These are phyloP conservation scores for Cetoscarus ocellatus DNA, from an alignment of 2,797 vertebrate species.

Conservation along the genomic window DNA sequence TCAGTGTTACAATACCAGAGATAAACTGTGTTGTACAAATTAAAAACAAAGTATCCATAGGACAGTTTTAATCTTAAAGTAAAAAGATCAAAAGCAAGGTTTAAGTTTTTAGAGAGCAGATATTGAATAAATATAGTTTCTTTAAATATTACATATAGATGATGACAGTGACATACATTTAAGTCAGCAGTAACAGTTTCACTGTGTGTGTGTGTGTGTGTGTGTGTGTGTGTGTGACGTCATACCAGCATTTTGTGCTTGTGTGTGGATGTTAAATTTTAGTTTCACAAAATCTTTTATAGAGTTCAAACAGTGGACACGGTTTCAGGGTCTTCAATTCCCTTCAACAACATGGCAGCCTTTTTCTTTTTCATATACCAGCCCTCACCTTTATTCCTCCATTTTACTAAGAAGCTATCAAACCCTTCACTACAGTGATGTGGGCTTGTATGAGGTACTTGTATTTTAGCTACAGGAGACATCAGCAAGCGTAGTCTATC, in stretches of 20 bases:
- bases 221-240: slow-evolving; percentile 13
- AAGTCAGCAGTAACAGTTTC: background rate
- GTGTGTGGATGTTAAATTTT: slow-evolving; percentile 28
- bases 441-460: too few species aligned
- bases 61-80: slow-evolving; percentile 16
- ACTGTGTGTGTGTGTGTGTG: background rate
- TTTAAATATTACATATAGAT: slow-evolving; percentile 37
- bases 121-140: slow-evolving; percentile 44
- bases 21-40: slow-evolving; percentile 28
- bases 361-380: background rate
- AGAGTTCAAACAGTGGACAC: slow-evolving; percentile 10
- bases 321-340: background rate
- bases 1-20: slow-evolving; percentile 24
- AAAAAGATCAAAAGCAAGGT: background rate
- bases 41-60: slow-evolving; percentile 2
- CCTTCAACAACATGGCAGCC: background rate
- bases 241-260: slow-evolving; percentile 41
- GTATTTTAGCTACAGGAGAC: too few species aligned
- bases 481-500: too few species aligned
- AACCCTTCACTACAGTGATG: background rate
- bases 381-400: background rate
- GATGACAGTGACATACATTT: slow-evolving; percentile 19
- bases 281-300: slow-evolving; percentile 13
- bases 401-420: background rate
- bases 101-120: slow-evolving; percentile 34